Conservation (phyloP, 2,797 vertebrate genomes). For the Danio aesculapii region DNA sequence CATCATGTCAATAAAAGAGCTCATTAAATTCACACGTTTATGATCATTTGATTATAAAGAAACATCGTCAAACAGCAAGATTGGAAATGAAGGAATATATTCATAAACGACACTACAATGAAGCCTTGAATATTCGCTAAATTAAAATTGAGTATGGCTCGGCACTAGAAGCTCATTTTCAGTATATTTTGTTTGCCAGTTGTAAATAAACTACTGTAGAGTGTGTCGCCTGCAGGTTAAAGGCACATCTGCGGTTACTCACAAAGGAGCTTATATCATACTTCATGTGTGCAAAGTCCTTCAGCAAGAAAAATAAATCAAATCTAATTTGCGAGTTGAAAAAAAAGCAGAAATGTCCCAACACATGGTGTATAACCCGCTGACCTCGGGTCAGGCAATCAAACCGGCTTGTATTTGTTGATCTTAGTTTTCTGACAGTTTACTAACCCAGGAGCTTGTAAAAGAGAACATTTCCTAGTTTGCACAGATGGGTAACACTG, state of each 20-base stretch:
- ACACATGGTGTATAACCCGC: constrained; percentile 76
- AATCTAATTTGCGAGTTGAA: constrained; percentile 70
- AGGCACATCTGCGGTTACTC: constrained; percentile 62
- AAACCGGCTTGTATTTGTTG: constrained; percentile 78
- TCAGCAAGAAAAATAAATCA: constrained; percentile 80
- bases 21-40: no score
- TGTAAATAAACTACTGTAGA: constrained; percentile 24
- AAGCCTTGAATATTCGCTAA: no score
- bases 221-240: constrained; percentile 62
- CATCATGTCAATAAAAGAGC: no score
- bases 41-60: no score
- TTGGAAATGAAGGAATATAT: no score
- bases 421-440: constrained; percentile 73
- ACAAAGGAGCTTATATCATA: constrained; percentile 54
- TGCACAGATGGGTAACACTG: constrained; percentile 64
- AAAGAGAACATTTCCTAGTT: constrained; percentile 64
- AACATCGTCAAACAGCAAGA: no score
- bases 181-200: background rate
- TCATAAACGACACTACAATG: no score
- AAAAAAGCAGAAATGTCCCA: constrained; percentile 65
- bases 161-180: no score
- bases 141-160: no score
- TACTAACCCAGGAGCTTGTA: constrained; percentile 66
- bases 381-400: constrained; percentile 68
- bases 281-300: constrained; percentile 70